phyloP scores from a whole-genome alignment of 2,797 vertebrate species.

The Acrossocheilus wenchowensis region DNA sequence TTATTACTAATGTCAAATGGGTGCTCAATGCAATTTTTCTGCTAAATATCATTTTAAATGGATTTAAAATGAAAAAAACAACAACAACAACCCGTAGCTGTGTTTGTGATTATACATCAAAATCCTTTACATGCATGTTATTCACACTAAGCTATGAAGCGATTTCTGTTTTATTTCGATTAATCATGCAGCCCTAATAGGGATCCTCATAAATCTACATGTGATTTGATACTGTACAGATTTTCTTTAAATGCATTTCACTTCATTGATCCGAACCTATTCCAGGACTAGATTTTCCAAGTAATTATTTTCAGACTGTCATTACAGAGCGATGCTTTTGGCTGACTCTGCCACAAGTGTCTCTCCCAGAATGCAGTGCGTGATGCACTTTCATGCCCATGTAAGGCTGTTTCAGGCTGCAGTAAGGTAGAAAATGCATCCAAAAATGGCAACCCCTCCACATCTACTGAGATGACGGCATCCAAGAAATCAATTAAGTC shows the following conservation, averaged over 20 bases:
- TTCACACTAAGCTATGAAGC: not conserved
- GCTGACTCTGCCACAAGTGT: not conserved
- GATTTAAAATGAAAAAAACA: too few relatives aligned
- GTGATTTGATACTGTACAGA: too few relatives aligned
- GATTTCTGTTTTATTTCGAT: not conserved
- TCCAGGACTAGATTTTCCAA: not conserved
- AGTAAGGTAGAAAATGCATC: not conserved
- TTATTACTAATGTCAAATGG: not conserved
- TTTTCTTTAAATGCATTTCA: not conserved
- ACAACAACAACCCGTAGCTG: not conserved
- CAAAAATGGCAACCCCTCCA: not conserved
- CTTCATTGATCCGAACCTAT: not conserved
- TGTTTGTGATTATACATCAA: not conserved
- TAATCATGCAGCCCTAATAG: not conserved
- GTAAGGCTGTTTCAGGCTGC: not conserved
- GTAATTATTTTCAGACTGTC: not conserved
- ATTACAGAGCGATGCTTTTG: not conserved
- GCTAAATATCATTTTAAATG: not conserved
- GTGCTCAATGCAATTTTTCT: not conserved
- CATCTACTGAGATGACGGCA: not conserved
- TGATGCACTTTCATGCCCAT: not conserved
- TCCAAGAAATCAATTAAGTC: slow-evolving; percentile 2
- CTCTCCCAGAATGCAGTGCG: not conserved
- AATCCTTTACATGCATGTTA: not conserved
- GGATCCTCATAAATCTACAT: not conserved